Evolutionary conservation across 92 coral and sea anemone genomes (phyloP).

Genomic region (Porites cylindrica): DNA sequence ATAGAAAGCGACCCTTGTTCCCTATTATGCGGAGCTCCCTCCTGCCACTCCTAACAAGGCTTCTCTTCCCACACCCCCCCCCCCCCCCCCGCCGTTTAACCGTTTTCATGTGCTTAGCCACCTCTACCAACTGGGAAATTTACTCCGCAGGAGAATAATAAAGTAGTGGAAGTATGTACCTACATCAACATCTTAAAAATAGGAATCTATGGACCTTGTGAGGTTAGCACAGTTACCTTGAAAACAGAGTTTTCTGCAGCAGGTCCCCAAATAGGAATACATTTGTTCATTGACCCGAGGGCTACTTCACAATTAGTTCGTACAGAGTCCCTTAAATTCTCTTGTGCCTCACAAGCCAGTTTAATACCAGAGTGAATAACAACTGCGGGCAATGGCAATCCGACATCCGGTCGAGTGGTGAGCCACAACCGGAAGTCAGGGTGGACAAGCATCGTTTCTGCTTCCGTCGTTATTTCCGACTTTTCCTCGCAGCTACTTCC

Average conservation of each 20-base stretch:
- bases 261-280: slow-evolving; percentile 55
- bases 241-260: slow-evolving; percentile 37
- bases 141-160: too few species aligned
- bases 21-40: too few species aligned
- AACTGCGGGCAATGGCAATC: slow-evolving; percentile 85
- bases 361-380: slow-evolving; percentile 93
- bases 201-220: too few species aligned
- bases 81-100: too few species aligned
- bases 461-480: background rate
- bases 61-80: too few species aligned
- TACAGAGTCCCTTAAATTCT: slow-evolving; percentile 59
- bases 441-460: slow-evolving; percentile 45
- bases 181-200: too few species aligned
- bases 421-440: slow-evolving; percentile 91
- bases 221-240: slow-evolving; percentile 47
- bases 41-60: too few species aligned
- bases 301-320: slow-evolving; percentile 58
- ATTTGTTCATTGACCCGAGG: slow-evolving; percentile 62
- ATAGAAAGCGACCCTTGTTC: too few species aligned
- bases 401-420: slow-evolving; percentile 76
- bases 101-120: too few species aligned
- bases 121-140: too few species aligned
- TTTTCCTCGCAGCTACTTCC: background rate
- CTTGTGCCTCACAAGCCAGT: slow-evolving; percentile 90
- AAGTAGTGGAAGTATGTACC: too few species aligned